Base-by-base conservation (phyloP, 2,888 invertebrate genomes). In the Sthenelais limicola region DNA sequence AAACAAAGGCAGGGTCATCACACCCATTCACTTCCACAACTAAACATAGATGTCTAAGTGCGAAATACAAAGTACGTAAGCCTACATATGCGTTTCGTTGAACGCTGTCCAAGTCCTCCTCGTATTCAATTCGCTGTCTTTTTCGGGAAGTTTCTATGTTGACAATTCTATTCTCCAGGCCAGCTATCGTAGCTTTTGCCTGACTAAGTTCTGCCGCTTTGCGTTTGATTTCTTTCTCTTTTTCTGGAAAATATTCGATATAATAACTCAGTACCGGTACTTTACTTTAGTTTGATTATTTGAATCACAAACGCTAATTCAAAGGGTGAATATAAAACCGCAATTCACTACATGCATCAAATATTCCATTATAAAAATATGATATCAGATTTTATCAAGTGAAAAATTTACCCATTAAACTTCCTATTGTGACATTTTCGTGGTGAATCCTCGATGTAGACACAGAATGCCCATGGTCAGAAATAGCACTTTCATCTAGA, bases 221-320 rank as follows among this genome's bases (percentile, higher is more conserved):
- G 21, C 9, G 21, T 21, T 48, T 47, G 28, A 9, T n/a, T 48
- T 67, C 67, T n/a, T 67, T 24, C 12, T 67, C 30, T 32, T 67
- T 67, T 26, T 67, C 67, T 62, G 62, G 4, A 32, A 35, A 54
- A 3, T n/a, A n/a, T n/a, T n/a, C n/a, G n/a, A n/a, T n/a, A n/a
- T n/a, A n/a, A n/a, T n/a, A n/a, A n/a, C n/a, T n/a, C n/a, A n/a
- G n/a, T n/a, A n/a, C n/a, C n/a, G n/a, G n/a, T n/a, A n/a, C n/a
- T n/a, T n/a, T n/a, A n/a, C n/a, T n/a, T n/a, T n/a, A n/a, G n/a
- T n/a, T n/a, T n/a, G n/a, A n/a, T n/a, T n/a, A n/a, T n/a, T n/a
- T n/a, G n/a, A n/a, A n/a, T n/a, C n/a, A n/a, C n/a, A n/a, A n/a
- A n/a, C n/a, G n/a, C n/a, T n/a, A n/a, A n/a, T n/a, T n/a, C 43